A percentile compares a stretch with the other conserved stretches of the same genome.
These are phyloP conservation scores for Oryzias dopingdopingensis DNA, from an alignment of 2,797 vertebrate genomes.

Conservation along the genomic window DNA sequence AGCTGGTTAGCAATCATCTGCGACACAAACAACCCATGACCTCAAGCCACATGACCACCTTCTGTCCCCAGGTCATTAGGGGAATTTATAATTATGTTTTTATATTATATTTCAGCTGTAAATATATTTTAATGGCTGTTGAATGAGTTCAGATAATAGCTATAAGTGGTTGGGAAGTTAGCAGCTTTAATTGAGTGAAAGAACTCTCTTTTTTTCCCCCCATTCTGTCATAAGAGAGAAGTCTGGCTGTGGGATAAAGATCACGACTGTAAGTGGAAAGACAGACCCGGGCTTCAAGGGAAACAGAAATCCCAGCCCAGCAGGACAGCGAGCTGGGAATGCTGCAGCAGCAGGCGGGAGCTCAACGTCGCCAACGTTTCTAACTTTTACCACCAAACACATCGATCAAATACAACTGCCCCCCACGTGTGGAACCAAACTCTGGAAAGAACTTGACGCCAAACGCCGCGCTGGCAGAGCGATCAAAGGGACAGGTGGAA, in stretches of 20 bases:
- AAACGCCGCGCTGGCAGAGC: neutral
- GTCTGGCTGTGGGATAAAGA: slow-evolving; percentile 36
- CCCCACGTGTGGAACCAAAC: no score
- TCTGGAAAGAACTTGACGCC: neutral
- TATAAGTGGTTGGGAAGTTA: slow-evolving; percentile 8
- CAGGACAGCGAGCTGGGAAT: slow-evolving; percentile 44
- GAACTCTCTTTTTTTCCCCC: slow-evolving; percentile 31
- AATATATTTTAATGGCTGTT: neutral
- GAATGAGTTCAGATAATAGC: neutral
- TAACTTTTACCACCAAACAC: slow-evolving; percentile 4
- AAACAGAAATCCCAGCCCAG: slow-evolving; percentile 50
- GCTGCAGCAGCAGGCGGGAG: slow-evolving; percentile 20
- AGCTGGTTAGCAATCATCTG: neutral
- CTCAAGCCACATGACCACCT: no score
- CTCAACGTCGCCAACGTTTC: slow-evolving; percentile 18
- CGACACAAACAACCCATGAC: neutral
- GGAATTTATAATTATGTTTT: neutral
- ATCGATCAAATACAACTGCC: slow-evolving; percentile 1
- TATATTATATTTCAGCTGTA: no score
- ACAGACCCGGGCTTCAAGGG: slow-evolving; percentile 32
- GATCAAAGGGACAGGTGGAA: slow-evolving; percentile 8
- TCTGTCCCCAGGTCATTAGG: no score
- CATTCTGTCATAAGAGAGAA: slow-evolving; percentile 19
- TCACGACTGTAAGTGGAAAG: slow-evolving; percentile 40
- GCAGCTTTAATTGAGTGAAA: slow-evolving; percentile 3